Evolutionary conservation across 2,797 vertebrate species (phyloP), one percentile per base, ranked within the genome.

Genomic region (Trichosurus vulpecula): DNA sequence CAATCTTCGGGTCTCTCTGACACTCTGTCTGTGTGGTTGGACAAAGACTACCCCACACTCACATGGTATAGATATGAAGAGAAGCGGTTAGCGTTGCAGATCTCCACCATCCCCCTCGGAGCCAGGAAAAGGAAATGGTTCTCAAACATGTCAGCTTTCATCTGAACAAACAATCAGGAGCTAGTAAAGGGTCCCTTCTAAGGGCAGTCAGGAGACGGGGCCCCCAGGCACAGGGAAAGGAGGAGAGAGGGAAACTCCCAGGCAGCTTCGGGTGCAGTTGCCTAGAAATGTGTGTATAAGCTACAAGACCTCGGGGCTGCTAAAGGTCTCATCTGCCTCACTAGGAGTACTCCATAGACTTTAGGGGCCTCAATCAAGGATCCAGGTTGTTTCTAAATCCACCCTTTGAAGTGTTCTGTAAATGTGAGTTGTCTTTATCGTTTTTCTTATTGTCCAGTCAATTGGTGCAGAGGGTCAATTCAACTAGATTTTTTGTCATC

Each of bases 101-200:
- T 66, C 25, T 55, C 22, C 54, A 35, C 54, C 87, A 93, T 47
- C 35, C 94, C 53, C 13, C 6, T 27, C 55, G 6, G 52, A 91
- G 94, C 29, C 30, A 51, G 93, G 93, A 97, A 52, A 94, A 16
- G 14, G 35, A 91, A 91, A 58, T 9, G 30, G 25, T 92, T 30
- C 92, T 94, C 13, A 41, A 56, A 96, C 93, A 52, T 56, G 66
- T 41, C 81, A 41, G n/a, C 61, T 90, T 74, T 96, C 30, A 54
- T n/a, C 14, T 90, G 41, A 81, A 52, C 51, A 90, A 95, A 93
- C 19, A 95, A 90, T n/a, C 93, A 54, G 94, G 52, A 53, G 19
- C 11, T 90, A 92, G 35, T n/a, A 14, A n/a, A 66, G 90, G 91
- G 53, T 16, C 51, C 30, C 1, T 22, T 74, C n/a, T 0, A 29